Evolutionary conservation across 2,888 invertebrate species (phyloP), one percentile per base, ranked within the genome.

Genomic region (Idaea straminata): DNA sequence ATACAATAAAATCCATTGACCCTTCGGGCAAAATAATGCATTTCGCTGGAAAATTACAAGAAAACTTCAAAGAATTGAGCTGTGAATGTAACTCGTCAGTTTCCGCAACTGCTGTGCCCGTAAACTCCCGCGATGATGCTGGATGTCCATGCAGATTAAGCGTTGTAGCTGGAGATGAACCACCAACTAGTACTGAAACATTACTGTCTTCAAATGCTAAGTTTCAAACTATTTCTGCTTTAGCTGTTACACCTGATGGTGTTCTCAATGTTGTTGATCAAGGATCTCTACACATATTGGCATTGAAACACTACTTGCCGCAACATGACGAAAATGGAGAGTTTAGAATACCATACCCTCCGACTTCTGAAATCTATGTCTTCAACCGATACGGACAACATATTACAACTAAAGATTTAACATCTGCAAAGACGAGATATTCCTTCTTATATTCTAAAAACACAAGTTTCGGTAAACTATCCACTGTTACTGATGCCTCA

Each of bases 371-470:
- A 91, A 95, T 98, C 69, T 98, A 98, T 82, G 97, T 98, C 0
- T 98, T 98, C 87, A 98, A 98, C 88, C 95, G 97, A 35, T 98
- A 98, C 82, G 99, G 99, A 0, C 99, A 99, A 85, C 99, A 99
- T 87, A 96, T 98, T 35, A 96, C 97, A 35, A 99, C 99, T 3
- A 97, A 97, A 85, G 98, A 99, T 87, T 92, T 99, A 67, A 97
- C 99, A 61, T 99, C 99, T n/a, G 98, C 97, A 62, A 97, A 98
- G 88, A 97, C 97, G 5, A 95, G 98, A 83, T 99, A 99, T 87
- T 97, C 98, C 62, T 99, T 99, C 93, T 94, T 98, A 35, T 99
- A 99, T 93, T 98, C 98, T 62, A 99, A 99, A 82, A 98, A 98
- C 83, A 98, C 98, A 6, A 98, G 98, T 83, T 98, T 98, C 78